phyloP scores from a whole-genome alignment of 2,888 invertebrate genomes.

The Limenitis camilla region DNA sequence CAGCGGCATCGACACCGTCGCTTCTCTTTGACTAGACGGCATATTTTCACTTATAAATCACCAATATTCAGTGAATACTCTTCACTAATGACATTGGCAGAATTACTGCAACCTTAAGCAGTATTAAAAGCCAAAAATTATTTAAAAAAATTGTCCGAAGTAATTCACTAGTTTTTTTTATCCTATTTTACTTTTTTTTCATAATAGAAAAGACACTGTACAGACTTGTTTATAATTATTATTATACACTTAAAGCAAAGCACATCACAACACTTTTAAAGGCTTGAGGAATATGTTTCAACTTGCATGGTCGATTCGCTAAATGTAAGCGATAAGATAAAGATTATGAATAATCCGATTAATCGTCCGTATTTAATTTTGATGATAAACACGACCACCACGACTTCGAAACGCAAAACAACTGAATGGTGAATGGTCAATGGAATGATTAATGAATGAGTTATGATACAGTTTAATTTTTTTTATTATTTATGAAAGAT shows the following conservation, averaged over 20 bases:
- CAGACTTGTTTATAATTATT: neutral
- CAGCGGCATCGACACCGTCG: slow-evolving; percentile 58
- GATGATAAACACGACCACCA: slow-evolving; percentile 8
- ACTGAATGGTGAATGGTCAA: slow-evolving; percentile 9
- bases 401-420: slow-evolving; percentile 8
- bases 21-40: slow-evolving; percentile 53
- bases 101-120: too few species aligned
- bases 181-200: too few species aligned
- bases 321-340: slow-evolving; percentile 46
- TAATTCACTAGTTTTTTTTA: too few species aligned
- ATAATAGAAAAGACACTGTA: too few species aligned
- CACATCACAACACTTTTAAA: slow-evolving; percentile 15
- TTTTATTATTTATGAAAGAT: neutral
- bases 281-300: slow-evolving; percentile 32
- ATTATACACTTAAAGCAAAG: slow-evolving; percentile 24
- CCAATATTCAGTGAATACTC: neutral
- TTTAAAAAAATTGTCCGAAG: too few species aligned
- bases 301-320: slow-evolving; percentile 47
- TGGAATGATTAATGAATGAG: neutral
- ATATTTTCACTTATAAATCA: slow-evolving; percentile 44
- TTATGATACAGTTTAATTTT: neutral
- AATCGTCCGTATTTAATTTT: slow-evolving; percentile 26
- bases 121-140: too few species aligned
- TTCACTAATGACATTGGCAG: too few species aligned
- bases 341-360: slow-evolving; percentile 28